Evolutionary conservation across 2,797 vertebrate genomes (phyloP), one percentile per base, ranked within the genome.

Genomic region (Apodemus agrarius): DNA sequence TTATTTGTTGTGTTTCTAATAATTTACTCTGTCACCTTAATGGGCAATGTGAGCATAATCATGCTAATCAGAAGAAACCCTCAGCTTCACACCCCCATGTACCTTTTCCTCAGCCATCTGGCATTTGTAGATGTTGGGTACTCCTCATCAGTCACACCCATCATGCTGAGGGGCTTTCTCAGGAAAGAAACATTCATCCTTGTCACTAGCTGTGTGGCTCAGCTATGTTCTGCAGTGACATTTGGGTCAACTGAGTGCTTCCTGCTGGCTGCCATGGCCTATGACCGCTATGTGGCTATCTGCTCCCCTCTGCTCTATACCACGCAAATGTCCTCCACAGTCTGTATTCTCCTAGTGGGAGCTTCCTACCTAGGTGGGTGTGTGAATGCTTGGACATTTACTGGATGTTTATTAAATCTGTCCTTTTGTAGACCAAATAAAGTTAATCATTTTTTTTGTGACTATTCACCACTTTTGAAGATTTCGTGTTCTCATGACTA

Each of bases 51-150:
- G 3, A 95, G 93, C 69, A 96, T 98, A 75, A 93, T 98, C 29
- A 46, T 63, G 87, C 37, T 97, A 82, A 97, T 97, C 83, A 93
- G 67, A 72, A 88, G 22, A 43, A 93, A 69, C 21, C 59, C 76
- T 52, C 93, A 95, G 43, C 97, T 98, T 65, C 93, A 97, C 22
- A 95, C 76, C 0, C 92, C 97, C 14, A 97, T 97, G 97, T 97
- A 97, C 49, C 37, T 97, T 57, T 97, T 97, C 61, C 96, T 98
- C 49, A 96, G 95, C 6, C 97, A 95, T 17, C 82, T 97, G 80
- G 96, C 96, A 74, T 94, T 96, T 91, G 83, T 94, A 8, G 97
- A 98, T 67, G 76, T 78, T 13, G 69, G 89, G 2, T 92, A 17
- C 9, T 97, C 97, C 26, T 79, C 96, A 19, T 80, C 78, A 26